These are phyloP conservation scores for Oeneis ivallda DNA, from an alignment of 2,888 invertebrate genomes.

Conservation along the genomic window DNA sequence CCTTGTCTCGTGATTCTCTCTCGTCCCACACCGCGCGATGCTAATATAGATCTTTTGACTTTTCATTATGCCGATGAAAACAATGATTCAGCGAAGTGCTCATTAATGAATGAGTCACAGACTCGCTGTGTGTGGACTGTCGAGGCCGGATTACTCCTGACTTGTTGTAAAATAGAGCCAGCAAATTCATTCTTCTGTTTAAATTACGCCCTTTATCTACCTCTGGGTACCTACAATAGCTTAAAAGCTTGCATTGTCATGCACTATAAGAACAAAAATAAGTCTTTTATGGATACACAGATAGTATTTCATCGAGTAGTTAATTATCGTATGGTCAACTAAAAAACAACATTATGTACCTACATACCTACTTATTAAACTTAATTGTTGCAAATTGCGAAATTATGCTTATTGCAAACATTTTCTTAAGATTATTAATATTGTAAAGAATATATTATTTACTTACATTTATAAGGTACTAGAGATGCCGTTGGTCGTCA, in stretches of 20 bases:
- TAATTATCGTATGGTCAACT: no score
- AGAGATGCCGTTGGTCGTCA: no score
- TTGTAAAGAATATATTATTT: no score
- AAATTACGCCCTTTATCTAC: slow-evolving; percentile 32
- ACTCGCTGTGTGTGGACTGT: slow-evolving; percentile 39
- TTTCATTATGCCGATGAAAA: slow-evolving; percentile 58
- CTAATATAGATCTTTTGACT: slow-evolving; percentile 51
- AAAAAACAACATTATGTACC: no score
- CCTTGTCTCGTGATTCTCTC: slow-evolving; percentile 27
- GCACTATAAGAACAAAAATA: slow-evolving; percentile 1
- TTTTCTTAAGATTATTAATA: no score
- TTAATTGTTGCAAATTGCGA: no score
- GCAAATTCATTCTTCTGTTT: slow-evolving; percentile 32
- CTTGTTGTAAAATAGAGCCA: slow-evolving; percentile 21
- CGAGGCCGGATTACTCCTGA: slow-evolving; percentile 40
- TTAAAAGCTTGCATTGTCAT: slow-evolving; percentile 22
- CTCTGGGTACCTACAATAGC: slow-evolving; percentile 20
- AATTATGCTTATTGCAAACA: no score
- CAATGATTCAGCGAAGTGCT: slow-evolving; percentile 65
- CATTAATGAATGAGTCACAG: slow-evolving; percentile 62
- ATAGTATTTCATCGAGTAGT: neutral
- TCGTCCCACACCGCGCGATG: slow-evolving; percentile 42
- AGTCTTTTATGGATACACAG: neutral
- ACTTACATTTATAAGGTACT: no score
- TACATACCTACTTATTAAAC: no score